Conservation (phyloP, 1,140 invertebrate genomes). For the Notospermus geniculatus region DNA sequence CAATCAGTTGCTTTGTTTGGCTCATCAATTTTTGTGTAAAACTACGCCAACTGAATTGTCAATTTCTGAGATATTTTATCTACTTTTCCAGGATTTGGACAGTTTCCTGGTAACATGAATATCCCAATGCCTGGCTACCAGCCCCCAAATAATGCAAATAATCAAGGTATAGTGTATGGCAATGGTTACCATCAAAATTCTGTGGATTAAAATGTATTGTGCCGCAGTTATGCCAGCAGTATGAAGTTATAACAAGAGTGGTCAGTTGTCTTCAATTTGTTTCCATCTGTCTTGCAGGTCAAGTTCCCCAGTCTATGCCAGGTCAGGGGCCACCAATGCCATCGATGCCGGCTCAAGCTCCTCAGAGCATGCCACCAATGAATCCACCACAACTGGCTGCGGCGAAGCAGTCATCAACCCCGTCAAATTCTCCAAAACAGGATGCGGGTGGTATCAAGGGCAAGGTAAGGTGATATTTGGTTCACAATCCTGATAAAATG, state of each 20-base stretch:
- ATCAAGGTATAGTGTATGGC: background rate
- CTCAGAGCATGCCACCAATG: too few species aligned
- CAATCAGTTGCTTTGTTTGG: too few species aligned
- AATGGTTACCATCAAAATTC: too few species aligned
- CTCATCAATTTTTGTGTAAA: too few species aligned
- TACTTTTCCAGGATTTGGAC: background rate
- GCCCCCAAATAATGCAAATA: background rate
- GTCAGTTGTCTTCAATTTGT: too few species aligned
- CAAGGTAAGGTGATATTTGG: conserved; percentile 23
- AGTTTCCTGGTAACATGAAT: background rate
- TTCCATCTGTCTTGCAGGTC: background rate
- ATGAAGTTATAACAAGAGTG: background rate
- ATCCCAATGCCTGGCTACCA: background rate
- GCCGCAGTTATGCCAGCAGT: too few species aligned
- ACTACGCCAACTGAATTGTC: too few species aligned
- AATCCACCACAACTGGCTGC: conserved; percentile 26
- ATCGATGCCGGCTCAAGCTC: too few species aligned
- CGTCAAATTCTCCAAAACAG: conserved; percentile 26
- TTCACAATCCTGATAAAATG: too few species aligned
- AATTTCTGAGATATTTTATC: background rate
- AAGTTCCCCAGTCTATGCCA: conserved; percentile 7
- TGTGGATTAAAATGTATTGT: too few species aligned
- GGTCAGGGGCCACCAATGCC: conserved; percentile 32
- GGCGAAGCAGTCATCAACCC: conserved; percentile 21
- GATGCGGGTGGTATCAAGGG: conserved; percentile 25